Percentiles rank a stretch among this genome's conserved stretches.
Conservation (phyloP, 2,113 vertebrate genomes). For the Sciurus niger region DNA sequence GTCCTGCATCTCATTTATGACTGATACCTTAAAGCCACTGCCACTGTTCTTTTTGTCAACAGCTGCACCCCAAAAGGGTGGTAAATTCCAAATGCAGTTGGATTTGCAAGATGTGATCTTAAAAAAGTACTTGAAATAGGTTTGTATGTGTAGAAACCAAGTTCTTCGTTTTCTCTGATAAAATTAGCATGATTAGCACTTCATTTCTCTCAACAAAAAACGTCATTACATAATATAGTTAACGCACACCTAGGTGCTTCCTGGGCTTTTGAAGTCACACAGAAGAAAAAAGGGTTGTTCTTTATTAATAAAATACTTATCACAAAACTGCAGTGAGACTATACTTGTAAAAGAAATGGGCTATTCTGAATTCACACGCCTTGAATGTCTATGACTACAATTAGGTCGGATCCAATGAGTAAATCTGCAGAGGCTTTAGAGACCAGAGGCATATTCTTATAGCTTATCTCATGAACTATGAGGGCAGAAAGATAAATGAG, state of each 20-base stretch:
- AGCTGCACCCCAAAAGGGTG: background rate
- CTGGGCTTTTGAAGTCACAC: background rate
- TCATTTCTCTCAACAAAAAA: conserved; percentile 32
- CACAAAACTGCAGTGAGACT: conserved; percentile 29
- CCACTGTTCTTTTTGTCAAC: background rate
- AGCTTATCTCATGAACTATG: conserved; percentile 14
- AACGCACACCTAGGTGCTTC: conserved; percentile 15
- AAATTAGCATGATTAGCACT: conserved; percentile 36
- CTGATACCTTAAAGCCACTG: background rate
- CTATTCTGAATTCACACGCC: conserved; percentile 15
- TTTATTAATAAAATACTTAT: conserved; percentile 3
- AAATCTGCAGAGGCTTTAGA: background rate
- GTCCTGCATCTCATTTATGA: background rate
- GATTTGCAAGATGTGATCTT: conserved; percentile 45
- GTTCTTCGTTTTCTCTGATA: background rate
- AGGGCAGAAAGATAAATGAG: conserved; percentile 49
- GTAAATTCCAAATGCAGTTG: background rate
- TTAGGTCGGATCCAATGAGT: background rate
- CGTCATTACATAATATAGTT: conserved; percentile 32
- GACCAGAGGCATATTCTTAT: conserved; percentile 2
- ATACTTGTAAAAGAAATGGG: conserved; percentile 14
- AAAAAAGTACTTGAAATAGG: background rate
- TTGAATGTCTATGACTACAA: background rate
- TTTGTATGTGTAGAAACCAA: conserved; percentile 45
- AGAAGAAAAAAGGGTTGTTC: background rate